Evolutionary conservation across 1,140 invertebrate species (phyloP).

Genomic region (Ylistrum balloti): DNA sequence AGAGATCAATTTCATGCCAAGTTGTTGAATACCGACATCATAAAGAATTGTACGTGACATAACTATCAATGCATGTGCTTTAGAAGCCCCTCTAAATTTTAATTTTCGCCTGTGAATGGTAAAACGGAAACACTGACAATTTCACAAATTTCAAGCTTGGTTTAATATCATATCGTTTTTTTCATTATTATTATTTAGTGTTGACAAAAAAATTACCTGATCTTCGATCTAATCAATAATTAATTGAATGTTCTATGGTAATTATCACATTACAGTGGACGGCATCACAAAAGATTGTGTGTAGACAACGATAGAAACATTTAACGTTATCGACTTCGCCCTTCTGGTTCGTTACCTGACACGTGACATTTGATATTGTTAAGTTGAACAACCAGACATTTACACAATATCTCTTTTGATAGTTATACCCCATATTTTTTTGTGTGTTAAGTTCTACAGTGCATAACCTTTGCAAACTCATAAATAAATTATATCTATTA

Average conservation of each 20-base stretch:
- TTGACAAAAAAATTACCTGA: background rate
- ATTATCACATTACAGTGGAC: slow-evolving; percentile 8
- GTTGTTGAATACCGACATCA: background rate
- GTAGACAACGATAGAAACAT: background rate
- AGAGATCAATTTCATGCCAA: background rate
- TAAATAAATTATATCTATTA: background rate
- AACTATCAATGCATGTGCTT: background rate
- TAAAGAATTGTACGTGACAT: background rate
- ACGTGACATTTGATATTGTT: background rate
- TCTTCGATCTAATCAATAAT: background rate
- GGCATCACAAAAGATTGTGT: background rate
- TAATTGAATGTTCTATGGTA: background rate
- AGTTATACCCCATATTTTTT: background rate
- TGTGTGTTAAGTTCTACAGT: background rate
- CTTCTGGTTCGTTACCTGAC: background rate
- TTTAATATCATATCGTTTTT: background rate
- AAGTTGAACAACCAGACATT: background rate
- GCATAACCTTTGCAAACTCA: background rate
- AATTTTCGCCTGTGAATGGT: background rate
- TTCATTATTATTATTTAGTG: background rate
- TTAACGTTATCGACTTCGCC: background rate
- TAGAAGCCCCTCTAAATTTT: background rate
- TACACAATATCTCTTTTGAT: background rate
- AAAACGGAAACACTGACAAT: slow-evolving; percentile 4
- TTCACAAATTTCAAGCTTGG: background rate